Conservation (phyloP, 2,113 vertebrate genomes). For the Zosterops lateralis region DNA sequence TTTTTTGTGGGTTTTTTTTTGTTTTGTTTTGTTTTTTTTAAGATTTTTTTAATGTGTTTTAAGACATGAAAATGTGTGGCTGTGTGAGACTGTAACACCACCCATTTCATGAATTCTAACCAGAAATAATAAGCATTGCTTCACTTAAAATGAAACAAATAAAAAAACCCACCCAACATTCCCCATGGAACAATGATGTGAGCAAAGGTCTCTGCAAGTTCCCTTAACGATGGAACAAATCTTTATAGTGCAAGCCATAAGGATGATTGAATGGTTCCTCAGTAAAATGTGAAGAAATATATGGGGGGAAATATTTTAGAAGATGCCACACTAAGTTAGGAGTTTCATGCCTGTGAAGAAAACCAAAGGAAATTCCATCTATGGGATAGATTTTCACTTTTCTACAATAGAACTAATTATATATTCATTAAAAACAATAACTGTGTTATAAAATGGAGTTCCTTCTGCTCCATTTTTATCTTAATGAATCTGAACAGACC, state of each 20-base stretch:
- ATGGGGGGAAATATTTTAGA: background rate
- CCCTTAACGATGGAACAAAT: constrained; percentile 10
- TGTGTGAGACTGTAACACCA: background rate
- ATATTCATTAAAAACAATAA: constrained; percentile 8
- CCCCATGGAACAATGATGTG: background rate
- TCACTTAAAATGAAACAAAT: background rate
- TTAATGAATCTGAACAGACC: background rate
- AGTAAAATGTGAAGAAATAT: background rate
- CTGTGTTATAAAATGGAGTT: background rate
- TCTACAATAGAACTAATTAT: constrained; percentile 10
- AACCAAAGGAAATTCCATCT: constrained; percentile 8
- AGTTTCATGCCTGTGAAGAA: background rate
- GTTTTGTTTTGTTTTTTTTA: background rate
- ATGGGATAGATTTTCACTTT: constrained; percentile 10
- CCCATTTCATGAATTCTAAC: background rate
- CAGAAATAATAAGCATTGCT: background rate
- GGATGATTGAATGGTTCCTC: constrained; percentile 19
- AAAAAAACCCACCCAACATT: background rate
- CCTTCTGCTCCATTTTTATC: background rate
- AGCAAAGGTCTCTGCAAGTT: constrained; percentile 15
- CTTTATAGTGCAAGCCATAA: background rate
- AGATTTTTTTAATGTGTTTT: background rate
- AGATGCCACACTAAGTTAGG: background rate
- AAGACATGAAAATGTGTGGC: background rate
- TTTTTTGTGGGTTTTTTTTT: too few species aligned